These are phyloP conservation scores for Ericerus pela DNA, from an alignment of 1,140 invertebrate species.

Conservation along the genomic window DNA sequence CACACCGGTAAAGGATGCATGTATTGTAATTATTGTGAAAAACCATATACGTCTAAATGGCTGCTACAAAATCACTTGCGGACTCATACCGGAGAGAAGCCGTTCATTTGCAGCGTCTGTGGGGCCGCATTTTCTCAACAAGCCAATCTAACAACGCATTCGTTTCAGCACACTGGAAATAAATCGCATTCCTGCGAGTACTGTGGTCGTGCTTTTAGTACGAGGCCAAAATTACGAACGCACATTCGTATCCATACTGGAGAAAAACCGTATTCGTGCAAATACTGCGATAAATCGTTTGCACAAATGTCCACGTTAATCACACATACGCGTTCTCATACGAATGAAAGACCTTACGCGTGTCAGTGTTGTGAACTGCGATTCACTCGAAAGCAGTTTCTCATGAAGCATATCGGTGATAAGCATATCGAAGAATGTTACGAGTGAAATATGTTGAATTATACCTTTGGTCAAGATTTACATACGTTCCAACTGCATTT, in stretches of 20 bases:
- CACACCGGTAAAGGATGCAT: not conserved
- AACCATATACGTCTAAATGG: constrained; percentile 13
- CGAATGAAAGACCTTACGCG: constrained; percentile 35
- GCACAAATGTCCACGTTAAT: constrained; percentile 39
- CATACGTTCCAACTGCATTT: too few species aligned
- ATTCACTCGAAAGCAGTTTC: constrained; percentile 31
- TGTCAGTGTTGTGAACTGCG: constrained; percentile 43
- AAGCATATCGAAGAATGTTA: not conserved
- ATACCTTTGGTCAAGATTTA: too few species aligned
- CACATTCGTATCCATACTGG: constrained; percentile 39
- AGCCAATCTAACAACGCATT: constrained; percentile 15
- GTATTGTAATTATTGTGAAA: constrained; percentile 13
- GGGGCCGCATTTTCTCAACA: constrained; percentile 29
- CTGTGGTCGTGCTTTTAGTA: constrained; percentile 37
- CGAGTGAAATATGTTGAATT: too few species aligned
- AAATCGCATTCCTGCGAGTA: constrained; percentile 17
- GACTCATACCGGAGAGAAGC: constrained; percentile 22
- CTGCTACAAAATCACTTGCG: constrained; percentile 16
- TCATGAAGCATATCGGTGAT: constrained; percentile 4
- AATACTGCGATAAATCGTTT: constrained; percentile 44
- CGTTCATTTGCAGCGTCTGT: constrained; percentile 32
- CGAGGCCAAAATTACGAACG: constrained; percentile 45
- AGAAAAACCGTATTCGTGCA: constrained; percentile 18
- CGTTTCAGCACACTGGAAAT: constrained; percentile 19
- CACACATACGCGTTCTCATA: constrained; percentile 52